Evolutionary conservation across 2,797 vertebrate species (phyloP), one percentile per base, ranked within the genome.

Genomic region (Tangara arthus): DNA sequence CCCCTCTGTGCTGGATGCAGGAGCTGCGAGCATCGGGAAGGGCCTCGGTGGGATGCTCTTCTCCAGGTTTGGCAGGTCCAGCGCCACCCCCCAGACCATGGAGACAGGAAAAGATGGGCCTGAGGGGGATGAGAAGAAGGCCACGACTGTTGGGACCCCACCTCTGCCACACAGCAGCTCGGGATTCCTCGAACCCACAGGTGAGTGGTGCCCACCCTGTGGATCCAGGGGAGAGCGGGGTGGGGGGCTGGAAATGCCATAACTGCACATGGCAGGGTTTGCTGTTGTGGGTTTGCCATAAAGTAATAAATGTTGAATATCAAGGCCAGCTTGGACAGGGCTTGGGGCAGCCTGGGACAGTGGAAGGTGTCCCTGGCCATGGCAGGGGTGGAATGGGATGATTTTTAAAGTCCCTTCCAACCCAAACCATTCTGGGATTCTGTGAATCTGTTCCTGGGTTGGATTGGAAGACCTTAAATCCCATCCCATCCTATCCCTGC

Each of bases 11-110:
- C 61, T 39, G 63, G 44, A 23, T 34, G 12, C 94, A 99, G 99
- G 99, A 72, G 99, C 99, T 10, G 99, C 99, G 0, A 99, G 99
- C 96, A 99, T 99, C 13, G 99, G 99, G 53, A 99, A 99, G 93
- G 99, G 99, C 89, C 99, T 99, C 1, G 98, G 99, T 20, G 99
- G 99, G 90, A 99, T 99, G 98, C 97, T 99, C 26, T 99, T 99
- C 95, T 99, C 99, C 0, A 98, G 99, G 46, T 99, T 99, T 95
- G 99, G 99, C 14, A 98, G 99, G 59, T 98, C 99, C 60, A 98
- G 98, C 94, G 98, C 98, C 87, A 94, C 98, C 55, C 92, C 98
- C 1, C 98, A 98, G 11, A 95, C 97, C 12, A 97, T 98, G 7
- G 99, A 99, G 57, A 56, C 97, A 5, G 94, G 96, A 19, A 98